Evolutionary conservation across 2,888 invertebrate species (phyloP).

Genomic region (Pyrocoelia pectoralis): DNA sequence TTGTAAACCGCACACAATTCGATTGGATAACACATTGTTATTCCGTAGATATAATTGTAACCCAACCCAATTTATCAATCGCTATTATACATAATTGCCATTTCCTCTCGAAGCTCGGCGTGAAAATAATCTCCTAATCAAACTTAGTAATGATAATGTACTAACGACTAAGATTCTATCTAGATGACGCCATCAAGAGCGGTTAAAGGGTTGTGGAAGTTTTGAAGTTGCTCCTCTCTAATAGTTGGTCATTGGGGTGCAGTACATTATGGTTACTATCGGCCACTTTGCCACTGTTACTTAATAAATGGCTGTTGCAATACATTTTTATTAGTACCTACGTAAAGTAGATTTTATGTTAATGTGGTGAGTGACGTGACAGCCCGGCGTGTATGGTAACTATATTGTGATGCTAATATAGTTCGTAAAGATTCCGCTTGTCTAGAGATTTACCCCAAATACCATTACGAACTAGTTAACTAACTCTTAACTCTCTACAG

Average conservation of each 20-base stretch:
- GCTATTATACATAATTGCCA: too few species aligned
- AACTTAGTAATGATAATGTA: conserved; percentile 40
- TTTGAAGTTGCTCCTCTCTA: conserved; percentile 36
- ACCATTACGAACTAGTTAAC: conserved; percentile 37
- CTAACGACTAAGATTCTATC: conserved; percentile 35
- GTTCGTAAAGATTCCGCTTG: conserved; percentile 37
- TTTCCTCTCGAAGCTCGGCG: too few species aligned
- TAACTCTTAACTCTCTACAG: conserved; percentile 34
- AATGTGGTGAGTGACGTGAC: conserved; percentile 15
- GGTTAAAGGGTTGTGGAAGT: conserved; percentile 37
- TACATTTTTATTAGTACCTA: neutral
- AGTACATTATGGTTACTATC: conserved; percentile 33
- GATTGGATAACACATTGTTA: too few species aligned
- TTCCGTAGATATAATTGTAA: too few species aligned
- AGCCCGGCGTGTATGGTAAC: neutral
- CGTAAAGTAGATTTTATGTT: neutral
- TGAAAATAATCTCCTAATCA: too few species aligned
- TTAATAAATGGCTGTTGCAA: conserved; percentile 4
- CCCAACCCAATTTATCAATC: too few species aligned
- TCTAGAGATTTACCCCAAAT: conserved; percentile 35
- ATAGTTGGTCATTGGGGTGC: conserved; percentile 39
- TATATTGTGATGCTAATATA: conserved; percentile 33
- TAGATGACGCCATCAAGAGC: conserved; percentile 31
- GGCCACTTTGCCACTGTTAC: conserved; percentile 31
- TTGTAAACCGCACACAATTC: too few species aligned